Evolutionary conservation across 1,140 invertebrate genomes (phyloP).

Genomic region (Acyrthosiphon pisum): DNA sequence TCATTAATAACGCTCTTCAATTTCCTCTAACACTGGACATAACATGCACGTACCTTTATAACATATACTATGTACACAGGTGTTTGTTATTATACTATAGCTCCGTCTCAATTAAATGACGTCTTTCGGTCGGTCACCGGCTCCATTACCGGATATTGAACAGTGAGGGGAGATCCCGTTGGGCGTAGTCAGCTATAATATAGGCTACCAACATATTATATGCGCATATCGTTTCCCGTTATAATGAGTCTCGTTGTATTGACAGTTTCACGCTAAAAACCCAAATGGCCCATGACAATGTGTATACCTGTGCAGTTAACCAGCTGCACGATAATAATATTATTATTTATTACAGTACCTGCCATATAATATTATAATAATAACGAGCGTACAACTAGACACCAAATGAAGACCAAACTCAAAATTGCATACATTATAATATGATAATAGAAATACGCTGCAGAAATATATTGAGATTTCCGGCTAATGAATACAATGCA

Average conservation of each 20-base stretch:
- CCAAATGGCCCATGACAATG: constrained; percentile 1
- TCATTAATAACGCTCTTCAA: not conserved
- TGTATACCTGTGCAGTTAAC: not conserved
- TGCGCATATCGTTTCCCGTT: not conserved
- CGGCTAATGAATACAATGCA: not conserved
- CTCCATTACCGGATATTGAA: constrained; percentile 25
- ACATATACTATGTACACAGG: not conserved
- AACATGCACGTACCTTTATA: not conserved
- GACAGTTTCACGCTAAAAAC: not conserved
- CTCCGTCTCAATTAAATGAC: not conserved
- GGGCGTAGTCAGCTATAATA: constrained; percentile 15
- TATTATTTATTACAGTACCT: not conserved
- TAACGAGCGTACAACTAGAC: too few relatives aligned
- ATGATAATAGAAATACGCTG: too few relatives aligned
- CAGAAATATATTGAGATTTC: too few relatives aligned
- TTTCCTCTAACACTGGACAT: not conserved
- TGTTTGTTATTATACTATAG: not conserved
- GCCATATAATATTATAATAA: too few relatives aligned
- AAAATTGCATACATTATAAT: not conserved
- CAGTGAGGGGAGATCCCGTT: not conserved
- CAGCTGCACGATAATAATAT: not conserved
- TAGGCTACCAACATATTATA: not conserved
- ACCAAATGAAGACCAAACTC: not conserved
- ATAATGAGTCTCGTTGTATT: not conserved
- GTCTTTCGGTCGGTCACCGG: not conserved